These are phyloP conservation scores for Acipenser oxyrinchus DNA, from an alignment of 2,797 vertebrate species.

Conservation along the genomic window DNA sequence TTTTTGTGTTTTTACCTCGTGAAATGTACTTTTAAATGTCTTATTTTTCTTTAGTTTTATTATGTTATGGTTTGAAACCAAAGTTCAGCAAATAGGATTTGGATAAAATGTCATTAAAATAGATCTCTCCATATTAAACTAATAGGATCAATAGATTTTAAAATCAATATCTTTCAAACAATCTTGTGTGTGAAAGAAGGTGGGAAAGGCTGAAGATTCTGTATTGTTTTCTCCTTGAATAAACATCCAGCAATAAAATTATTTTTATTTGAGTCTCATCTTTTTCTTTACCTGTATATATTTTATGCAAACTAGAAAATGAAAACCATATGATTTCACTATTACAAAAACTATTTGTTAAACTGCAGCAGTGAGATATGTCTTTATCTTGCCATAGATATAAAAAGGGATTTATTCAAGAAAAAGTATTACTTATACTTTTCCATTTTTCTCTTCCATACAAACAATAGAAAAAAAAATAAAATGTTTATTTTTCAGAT, in stretches of 20 bases:
- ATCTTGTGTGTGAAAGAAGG: conserved; percentile 15
- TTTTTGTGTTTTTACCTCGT: not conserved
- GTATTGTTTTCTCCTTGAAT: not conserved
- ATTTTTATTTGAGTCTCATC: not conserved
- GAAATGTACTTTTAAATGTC: not conserved
- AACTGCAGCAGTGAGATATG: too few species aligned
- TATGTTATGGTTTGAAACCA: conserved; percentile 30
- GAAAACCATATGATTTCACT: not conserved
- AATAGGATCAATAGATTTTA: conserved; percentile 31
- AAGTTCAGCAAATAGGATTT: conserved; percentile 36
- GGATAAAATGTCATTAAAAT: conserved; percentile 41
- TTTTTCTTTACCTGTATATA: not conserved
- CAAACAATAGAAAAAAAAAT: too few species aligned
- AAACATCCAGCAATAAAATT: not conserved
- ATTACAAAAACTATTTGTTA: too few species aligned
- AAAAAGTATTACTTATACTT: too few species aligned
- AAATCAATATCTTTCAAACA: conserved; percentile 29
- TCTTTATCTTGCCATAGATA: too few species aligned
- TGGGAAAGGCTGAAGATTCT: conserved; percentile 3
- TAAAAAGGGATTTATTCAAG: too few species aligned
- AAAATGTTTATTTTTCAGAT: too few species aligned
- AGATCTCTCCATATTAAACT: conserved; percentile 36
- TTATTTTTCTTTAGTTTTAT: conserved; percentile 31
- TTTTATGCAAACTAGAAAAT: not conserved
- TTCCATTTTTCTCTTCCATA: too few species aligned